Evolutionary conservation across 2,113 vertebrate species (phyloP).

Genomic region (Neolamprologus devosi): DNA sequence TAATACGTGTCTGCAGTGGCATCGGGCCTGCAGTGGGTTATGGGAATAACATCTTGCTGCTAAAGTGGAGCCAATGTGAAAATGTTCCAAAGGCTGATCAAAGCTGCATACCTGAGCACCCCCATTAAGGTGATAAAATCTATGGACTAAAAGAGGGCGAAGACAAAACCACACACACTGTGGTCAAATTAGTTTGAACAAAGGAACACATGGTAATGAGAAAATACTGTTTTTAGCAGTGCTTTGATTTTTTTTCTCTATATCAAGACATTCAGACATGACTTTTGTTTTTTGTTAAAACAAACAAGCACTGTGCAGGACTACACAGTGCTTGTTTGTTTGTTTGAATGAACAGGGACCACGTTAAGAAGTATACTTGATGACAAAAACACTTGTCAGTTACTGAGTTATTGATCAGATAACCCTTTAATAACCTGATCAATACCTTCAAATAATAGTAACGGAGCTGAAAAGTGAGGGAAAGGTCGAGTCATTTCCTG

Average conservation of each 20-base stretch:
- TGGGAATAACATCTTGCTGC: conserved; percentile 43
- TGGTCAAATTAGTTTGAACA: conserved; percentile 8
- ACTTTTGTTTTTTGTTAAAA: background rate
- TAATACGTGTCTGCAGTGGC: background rate
- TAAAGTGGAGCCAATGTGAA: conserved; percentile 59
- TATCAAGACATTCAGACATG: background rate
- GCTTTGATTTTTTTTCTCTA: background rate
- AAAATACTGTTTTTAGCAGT: conserved; percentile 1
- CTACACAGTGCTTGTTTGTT: background rate
- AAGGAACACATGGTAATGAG: conserved; percentile 29
- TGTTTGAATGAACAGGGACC: background rate
- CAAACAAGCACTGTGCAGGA: background rate
- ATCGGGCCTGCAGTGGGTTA: conserved; percentile 8
- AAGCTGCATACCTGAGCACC: conserved; percentile 57
- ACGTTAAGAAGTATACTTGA: background rate
- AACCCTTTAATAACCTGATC: background rate
- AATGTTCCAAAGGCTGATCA: conserved; percentile 57
- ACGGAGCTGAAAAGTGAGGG: background rate
- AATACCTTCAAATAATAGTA: background rate
- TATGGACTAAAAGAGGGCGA: background rate
- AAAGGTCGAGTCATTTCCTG: background rate
- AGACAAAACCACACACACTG: conserved; percentile 38
- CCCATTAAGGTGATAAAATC: conserved; percentile 56
- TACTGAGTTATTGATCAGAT: background rate
- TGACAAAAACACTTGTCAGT: background rate